A percentile compares a stretch with the other conserved stretches of the same genome.
phyloP scores from a whole-genome alignment of 30 jellyfish, hydroid and myxozoan species.

The Morbakka virulenta region DNA sequence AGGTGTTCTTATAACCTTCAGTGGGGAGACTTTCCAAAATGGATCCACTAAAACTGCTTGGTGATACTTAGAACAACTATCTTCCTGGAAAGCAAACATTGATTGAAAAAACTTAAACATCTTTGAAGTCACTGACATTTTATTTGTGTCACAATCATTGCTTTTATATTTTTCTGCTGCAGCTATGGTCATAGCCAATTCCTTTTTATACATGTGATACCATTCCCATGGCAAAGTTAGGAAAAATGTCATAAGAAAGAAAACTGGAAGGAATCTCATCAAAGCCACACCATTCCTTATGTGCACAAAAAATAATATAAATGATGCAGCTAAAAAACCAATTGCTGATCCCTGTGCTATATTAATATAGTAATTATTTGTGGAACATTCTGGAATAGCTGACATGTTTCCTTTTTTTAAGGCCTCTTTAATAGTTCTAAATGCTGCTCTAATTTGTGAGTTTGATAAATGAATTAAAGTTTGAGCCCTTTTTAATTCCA shows the following conservation, averaged over 20 bases:
- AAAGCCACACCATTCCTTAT: too few species aligned
- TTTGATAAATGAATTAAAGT: too few species aligned
- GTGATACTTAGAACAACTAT: conserved; percentile 59
- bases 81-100: conserved; percentile 60
- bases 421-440: too few species aligned
- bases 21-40: conserved; percentile 81
- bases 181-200: conserved; percentile 50
- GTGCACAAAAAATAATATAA: too few species aligned
- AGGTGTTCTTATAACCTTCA: conserved; percentile 29
- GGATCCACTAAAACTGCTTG: conserved; percentile 73
- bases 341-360: too few species aligned
- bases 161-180: background rate
- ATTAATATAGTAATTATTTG: too few species aligned
- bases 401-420: too few species aligned
- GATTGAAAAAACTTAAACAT: conserved; percentile 42
- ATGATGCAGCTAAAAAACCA: too few species aligned
- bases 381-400: too few species aligned
- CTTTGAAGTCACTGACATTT: conserved; percentile 16
- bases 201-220: conserved; percentile 70
- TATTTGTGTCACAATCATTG: conserved; percentile 39
- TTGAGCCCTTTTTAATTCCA: too few species aligned
- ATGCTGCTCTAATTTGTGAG: too few species aligned
- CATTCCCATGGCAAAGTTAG: conserved; percentile 87
- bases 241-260: conserved; percentile 2
- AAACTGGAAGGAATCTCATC: conserved; percentile 6